Evolutionary conservation across 92 coral and sea anemone genomes (phyloP), one percentile per base, ranked within the genome.

Genomic region (Palythoa grandis): DNA sequence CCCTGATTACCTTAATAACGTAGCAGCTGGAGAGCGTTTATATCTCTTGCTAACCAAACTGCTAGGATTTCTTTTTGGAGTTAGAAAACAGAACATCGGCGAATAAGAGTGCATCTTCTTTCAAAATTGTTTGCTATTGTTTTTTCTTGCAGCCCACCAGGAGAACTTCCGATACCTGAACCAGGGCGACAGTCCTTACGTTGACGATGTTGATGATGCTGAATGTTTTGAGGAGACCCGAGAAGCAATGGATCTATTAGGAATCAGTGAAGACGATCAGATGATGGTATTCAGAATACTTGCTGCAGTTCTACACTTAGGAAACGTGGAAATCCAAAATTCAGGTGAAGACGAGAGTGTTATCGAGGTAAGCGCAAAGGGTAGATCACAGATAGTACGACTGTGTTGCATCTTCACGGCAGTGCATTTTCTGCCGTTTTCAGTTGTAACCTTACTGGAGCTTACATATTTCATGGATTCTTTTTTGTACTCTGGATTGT

Each of bases 231-330:
- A 93, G 69, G 98, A 97, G 89, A 93, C 95, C 69, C 86, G 95
- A 65, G 99, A 95, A 57, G 99, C 98, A 14, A 90, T 97, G 98
- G 95, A 91, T 70, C 77, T 97, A 60, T 90, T 97, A 16, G 99
- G 99, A 43, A 95, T 97, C 63, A 91, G 88, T 73, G 92, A 95
- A 37, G 99, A 93, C 86, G 95, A 97, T 38, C 99, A 97, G 87
- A 92, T 90, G 13, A 93, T 93, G 96, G 82, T 97, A 20, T 97
- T 97, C 82, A 92, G 98, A 86, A 95, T 97, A n/a, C 82, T 97
- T n/a, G 96, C 99, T 38, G 98, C 95, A 52, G 88, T 97, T 79
- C 76, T 97, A 19, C 99, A 97, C 83, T 86, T 97, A 54, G 99
- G 99, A 71, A 97, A 97, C 87, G 79, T 97, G 22, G 96, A 94